Evolutionary conservation across 2,888 invertebrate genomes (phyloP).

Genomic region (Imbricaverruca yamaguchii): DNA sequence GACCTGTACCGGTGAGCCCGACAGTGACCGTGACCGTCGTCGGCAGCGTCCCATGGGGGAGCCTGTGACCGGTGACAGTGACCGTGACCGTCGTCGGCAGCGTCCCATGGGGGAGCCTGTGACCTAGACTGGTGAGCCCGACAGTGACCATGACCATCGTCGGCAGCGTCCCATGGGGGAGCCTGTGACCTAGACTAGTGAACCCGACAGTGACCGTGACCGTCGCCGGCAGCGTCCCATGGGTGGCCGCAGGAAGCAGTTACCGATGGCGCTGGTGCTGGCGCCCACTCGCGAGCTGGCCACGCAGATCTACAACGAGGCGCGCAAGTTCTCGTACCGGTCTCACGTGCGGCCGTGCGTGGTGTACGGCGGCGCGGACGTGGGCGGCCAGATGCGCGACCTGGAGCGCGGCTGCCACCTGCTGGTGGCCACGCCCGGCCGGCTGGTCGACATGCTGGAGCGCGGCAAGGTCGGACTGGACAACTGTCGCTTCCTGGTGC

Average conservation of each 20-base stretch:
- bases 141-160: too few relatives aligned
- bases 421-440: slow-evolving; percentile 96
- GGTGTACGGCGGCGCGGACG: slow-evolving; percentile 93
- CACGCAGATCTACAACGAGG: slow-evolving; percentile 97
- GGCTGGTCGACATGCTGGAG: slow-evolving; percentile 92
- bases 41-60: too few relatives aligned
- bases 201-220: too few relatives aligned
- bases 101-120: too few relatives aligned
- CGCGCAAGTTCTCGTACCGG: slow-evolving; percentile 95
- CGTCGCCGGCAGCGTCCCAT: neutral
- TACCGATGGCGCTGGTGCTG: slow-evolving; percentile 87
- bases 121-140: too few relatives aligned
- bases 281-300: slow-evolving; percentile 98
- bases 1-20: too few relatives aligned
- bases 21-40: too few relatives aligned
- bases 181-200: too few relatives aligned
- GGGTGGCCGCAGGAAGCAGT: slow-evolving; percentile 75
- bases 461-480: slow-evolving; percentile 93
- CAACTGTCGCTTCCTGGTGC: slow-evolving; percentile 59
- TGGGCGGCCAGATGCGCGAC: slow-evolving; percentile 84
- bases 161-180: too few relatives aligned
- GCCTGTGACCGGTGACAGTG: too few relatives aligned
- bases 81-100: too few relatives aligned
- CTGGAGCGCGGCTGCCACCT: slow-evolving; percentile 94
- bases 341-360: slow-evolving; percentile 94